Evolutionary conservation across 2,797 vertebrate genomes (phyloP).

Genomic region (Chiroxiphia lanceolata): DNA sequence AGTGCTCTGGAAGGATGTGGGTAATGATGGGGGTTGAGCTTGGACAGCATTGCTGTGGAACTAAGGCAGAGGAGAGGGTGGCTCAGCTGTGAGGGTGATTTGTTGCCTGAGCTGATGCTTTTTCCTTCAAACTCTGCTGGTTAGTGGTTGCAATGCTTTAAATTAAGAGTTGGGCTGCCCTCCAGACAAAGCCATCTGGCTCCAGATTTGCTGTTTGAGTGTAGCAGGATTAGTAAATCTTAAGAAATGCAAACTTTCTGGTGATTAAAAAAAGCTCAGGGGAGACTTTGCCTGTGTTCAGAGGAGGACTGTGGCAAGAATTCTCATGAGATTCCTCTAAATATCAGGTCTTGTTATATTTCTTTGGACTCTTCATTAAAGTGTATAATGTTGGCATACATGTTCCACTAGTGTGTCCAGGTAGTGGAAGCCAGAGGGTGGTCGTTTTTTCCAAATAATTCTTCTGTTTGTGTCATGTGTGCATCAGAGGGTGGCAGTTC

Average conservation of each 20-base stretch:
- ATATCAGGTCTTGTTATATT: neutral
- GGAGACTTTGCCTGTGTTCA: neutral
- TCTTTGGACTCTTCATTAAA: neutral
- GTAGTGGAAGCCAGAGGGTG: neutral
- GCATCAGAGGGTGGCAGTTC: neutral
- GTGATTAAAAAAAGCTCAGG: neutral
- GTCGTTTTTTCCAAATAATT: neutral
- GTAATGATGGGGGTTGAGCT: neutral
- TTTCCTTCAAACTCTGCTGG: neutral
- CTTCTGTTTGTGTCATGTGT: neutral
- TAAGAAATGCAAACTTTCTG: neutral
- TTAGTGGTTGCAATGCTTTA: neutral
- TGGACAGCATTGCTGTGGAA: neutral
- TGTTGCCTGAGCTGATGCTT: neutral
- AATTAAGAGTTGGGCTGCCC: neutral
- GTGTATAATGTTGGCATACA: fast-evolving
- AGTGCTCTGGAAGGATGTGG: neutral
- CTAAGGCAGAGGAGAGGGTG: neutral
- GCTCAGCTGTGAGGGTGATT: neutral
- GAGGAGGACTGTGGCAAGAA: neutral
- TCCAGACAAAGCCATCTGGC: neutral
- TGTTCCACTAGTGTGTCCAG: neutral
- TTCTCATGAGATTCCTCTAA: neutral
- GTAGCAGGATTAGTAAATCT: neutral
- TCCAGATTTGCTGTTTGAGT: neutral